These are phyloP conservation scores for Mormyrops boulengeri DNA, from an alignment of 2,797 vertebrate species.

Conservation along the genomic window DNA sequence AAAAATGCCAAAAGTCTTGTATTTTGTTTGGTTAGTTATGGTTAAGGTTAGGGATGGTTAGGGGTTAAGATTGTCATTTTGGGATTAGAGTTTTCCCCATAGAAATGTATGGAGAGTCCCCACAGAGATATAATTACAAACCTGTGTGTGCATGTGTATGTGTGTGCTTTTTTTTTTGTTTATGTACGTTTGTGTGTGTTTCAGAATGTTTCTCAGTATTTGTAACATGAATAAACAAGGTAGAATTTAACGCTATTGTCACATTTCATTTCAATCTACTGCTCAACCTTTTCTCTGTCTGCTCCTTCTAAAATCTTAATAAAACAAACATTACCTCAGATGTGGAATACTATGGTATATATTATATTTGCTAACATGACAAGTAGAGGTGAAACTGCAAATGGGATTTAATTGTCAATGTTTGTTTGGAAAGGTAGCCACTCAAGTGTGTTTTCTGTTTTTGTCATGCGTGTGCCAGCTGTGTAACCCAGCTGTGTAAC, in stretches of 20 bases:
- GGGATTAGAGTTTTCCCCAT: background rate
- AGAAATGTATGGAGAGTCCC: background rate
- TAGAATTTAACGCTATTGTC: background rate
- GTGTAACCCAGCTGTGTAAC: background rate
- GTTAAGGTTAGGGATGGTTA: background rate
- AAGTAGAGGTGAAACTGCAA: background rate
- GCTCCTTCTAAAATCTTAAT: background rate
- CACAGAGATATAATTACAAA: background rate
- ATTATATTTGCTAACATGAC: background rate
- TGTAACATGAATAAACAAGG: background rate
- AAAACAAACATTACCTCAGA: too few relatives aligned
- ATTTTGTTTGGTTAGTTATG: background rate
- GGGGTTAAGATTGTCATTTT: background rate
- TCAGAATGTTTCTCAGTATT: background rate
- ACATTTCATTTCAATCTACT: too few relatives aligned
- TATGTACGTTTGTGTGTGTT: background rate
- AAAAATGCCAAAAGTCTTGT: background rate
- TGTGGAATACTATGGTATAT: background rate
- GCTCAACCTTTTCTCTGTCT: background rate
- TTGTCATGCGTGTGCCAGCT: background rate
- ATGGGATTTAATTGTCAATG: background rate
- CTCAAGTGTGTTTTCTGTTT: background rate
- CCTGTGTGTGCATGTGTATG: background rate
- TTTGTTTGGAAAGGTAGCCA: background rate
- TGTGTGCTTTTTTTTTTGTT: constrained; percentile 20